These are phyloP conservation scores for Tachystola acroxantha DNA, from an alignment of 2,888 invertebrate species.

Conservation along the genomic window DNA sequence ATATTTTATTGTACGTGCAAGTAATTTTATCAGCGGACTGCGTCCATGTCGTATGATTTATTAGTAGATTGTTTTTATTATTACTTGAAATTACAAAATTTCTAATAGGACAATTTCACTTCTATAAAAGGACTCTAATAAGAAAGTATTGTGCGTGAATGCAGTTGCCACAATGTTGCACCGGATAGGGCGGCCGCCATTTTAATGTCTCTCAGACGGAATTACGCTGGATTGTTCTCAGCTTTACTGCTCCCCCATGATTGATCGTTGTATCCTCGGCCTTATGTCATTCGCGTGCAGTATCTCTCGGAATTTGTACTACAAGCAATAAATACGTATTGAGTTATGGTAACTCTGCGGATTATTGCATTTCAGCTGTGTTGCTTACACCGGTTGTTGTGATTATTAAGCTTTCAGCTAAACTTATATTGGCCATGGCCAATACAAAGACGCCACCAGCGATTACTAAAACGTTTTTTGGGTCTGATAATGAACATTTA, in stretches of 20 bases:
- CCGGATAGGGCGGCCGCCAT: constrained; percentile 76
- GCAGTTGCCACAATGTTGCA: constrained; percentile 65
- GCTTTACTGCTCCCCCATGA: constrained; percentile 72
- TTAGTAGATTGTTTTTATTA: no score
- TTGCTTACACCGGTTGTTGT: constrained; percentile 6
- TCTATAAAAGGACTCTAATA: constrained; percentile 40
- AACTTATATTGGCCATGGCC: background rate
- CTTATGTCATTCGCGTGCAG: constrained; percentile 73
- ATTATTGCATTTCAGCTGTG: constrained; percentile 38
- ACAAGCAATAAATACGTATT: constrained; percentile 67
- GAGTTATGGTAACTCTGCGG: constrained; percentile 62
- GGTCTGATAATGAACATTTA: no score
- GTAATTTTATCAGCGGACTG: background rate
- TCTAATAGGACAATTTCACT: no score
- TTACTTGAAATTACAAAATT: constrained; percentile 10
- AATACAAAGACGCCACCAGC: no score
- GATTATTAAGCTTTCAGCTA: background rate
- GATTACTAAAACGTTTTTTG: background rate
- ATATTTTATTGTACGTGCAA: background rate
- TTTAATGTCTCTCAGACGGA: constrained; percentile 77
- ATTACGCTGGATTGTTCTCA: constrained; percentile 78
- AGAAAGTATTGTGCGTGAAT: constrained; percentile 42
- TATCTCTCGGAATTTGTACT: constrained; percentile 69
- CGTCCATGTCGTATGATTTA: constrained; percentile 1
- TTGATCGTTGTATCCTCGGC: constrained; percentile 75